Evolutionary conservation across 1,140 invertebrate genomes (phyloP), one percentile per base, ranked within the genome.

Genomic region (Arion vulgaris): DNA sequence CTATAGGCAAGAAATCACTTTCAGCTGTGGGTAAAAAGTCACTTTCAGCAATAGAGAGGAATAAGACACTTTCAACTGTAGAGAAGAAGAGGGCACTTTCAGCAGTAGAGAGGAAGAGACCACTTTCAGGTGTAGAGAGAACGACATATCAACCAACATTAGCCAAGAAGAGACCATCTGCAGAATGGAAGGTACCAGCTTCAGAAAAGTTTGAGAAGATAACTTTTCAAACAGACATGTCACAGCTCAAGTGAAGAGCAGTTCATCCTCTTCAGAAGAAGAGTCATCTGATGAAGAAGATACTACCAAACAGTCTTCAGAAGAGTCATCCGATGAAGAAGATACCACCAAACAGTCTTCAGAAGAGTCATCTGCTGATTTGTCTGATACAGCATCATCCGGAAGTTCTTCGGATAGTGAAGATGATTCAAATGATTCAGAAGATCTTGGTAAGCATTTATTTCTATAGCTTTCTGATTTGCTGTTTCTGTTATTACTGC

Each of bases 391-490:
- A 36, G 5, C 15, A 11, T 71, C 68, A 34, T 5, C 9, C 15
- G 34, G 68, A 34, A 36, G 32, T 71, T 36, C 32, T 71, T 71
- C 68, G 2, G 68, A 71, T 39, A 71, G 28, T 34, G 72, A 74
- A 9, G 72, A 74, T 45, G 39, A 74, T 9, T 7, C 36, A 49
- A 39, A 41, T 51, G 72, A 49, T 41, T 34, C 32, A 17, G 68
- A 71, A 36, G 68, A 71, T 9, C 38, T 32, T 71, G 68, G 68
- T 71, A 71, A 71, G n/a, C 23, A 23, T n/a, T n/a, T 57, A 57
- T 23, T 57, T 19, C 53, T 15, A n/a, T 57, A 57, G 53, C 15
- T 57, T 57, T 57, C 19, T 9, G 45, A 9, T 49, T 49, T 11
- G 45, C 19, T 11, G 45, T 49, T 11, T 49, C n/a, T n/a, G n/a